Conservation (phyloP, 2,797 vertebrate species). For the Bufotes viridis region DNA sequence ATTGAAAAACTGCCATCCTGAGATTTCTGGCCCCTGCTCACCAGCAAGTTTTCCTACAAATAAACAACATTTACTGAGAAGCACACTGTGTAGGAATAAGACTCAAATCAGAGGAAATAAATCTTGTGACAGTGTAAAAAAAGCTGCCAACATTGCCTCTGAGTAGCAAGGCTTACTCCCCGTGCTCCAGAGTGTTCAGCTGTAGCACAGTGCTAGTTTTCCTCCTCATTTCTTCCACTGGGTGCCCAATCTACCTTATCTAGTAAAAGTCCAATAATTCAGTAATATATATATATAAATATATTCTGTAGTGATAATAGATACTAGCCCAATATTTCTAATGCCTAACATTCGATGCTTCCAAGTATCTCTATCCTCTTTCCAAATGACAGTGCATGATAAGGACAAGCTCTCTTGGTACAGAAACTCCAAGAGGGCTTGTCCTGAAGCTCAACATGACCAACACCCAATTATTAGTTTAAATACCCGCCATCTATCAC, state of each 20-base stretch:
- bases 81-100: conserved; percentile 44
- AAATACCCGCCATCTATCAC: no score
- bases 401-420: no score
- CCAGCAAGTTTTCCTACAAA: conserved; percentile 24
- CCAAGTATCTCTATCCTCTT: no score
- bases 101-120: conserved; percentile 52
- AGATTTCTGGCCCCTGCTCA: conserved; percentile 19
- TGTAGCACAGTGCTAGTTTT: not conserved
- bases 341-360: no score
- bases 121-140: conserved; percentile 47
- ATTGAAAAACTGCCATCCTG: conserved; percentile 31
- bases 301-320: no score
- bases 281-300: not conserved
- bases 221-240: not conserved
- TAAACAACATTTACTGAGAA: conserved; percentile 54
- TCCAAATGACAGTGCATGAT: no score
- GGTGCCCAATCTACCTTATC: not conserved
- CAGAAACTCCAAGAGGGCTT: no score
- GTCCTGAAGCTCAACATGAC: no score
- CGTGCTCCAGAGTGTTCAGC: not conserved
- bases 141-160: conserved; percentile 37
- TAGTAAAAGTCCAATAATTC: not conserved
- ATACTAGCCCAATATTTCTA: no score
- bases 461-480: no score
- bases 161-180: conserved; percentile 32